Evolutionary conservation across 2,113 vertebrate species (phyloP).

Genomic region (Microcebus lehilahytsara): DNA sequence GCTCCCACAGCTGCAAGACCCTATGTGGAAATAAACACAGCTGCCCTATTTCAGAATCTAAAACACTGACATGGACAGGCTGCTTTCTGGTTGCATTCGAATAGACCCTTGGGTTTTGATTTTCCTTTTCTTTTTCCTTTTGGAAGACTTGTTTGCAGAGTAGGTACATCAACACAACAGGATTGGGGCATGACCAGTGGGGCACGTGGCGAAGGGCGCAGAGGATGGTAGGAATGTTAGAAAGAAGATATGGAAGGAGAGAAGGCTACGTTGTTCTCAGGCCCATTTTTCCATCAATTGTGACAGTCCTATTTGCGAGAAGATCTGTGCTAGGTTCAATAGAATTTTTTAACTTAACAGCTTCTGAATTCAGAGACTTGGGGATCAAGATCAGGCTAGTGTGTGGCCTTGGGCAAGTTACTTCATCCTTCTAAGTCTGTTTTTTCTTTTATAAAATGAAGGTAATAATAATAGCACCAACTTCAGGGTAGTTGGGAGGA

Average conservation of each 20-base stretch:
- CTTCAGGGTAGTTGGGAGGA: neutral
- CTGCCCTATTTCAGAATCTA: neutral
- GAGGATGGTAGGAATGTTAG: neutral
- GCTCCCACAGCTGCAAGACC: neutral
- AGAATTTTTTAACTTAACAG: neutral
- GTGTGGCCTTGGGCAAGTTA: neutral
- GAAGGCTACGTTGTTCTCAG: neutral
- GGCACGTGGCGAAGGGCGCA: too few species aligned
- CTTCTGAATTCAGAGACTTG: neutral
- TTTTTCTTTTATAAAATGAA: neutral
- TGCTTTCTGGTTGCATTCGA: too few species aligned
- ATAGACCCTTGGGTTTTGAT: neutral
- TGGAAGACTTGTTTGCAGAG: neutral
- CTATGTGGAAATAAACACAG: conserved; percentile 42
- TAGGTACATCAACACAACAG: neutral
- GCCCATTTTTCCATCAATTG: neutral
- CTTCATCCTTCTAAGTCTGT: neutral
- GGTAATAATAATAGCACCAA: too few species aligned
- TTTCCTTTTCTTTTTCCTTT: neutral
- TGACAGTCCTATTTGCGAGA: neutral
- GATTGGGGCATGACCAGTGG: neutral
- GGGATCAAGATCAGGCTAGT: neutral
- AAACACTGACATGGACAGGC: neutral
- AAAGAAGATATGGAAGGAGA: neutral
- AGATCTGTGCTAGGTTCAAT: neutral